These are phyloP conservation scores for Drosophila anceps DNA, from an alignment of 2,888 invertebrate genomes.

Conservation along the genomic window DNA sequence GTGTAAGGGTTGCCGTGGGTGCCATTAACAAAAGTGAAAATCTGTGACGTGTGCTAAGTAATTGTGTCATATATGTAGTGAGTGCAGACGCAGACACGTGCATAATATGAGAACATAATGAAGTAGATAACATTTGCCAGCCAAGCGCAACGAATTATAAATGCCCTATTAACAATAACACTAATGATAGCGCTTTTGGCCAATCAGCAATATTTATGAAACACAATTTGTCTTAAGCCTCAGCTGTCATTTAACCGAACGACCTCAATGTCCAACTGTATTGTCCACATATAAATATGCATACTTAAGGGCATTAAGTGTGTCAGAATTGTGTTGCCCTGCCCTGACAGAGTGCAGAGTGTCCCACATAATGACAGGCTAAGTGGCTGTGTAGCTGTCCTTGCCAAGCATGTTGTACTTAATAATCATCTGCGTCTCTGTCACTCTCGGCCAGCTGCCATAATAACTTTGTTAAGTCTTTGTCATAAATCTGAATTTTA, in stretches of 20 bases:
- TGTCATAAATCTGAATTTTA: conserved; percentile 75
- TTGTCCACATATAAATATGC: conserved; percentile 23
- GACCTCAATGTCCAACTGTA: neutral
- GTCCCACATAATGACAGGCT: conserved; percentile 32
- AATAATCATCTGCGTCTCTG: conserved; percentile 20
- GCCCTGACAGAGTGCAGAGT: conserved; percentile 2
- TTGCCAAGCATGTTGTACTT: conserved; percentile 15
- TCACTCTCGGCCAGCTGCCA: conserved; percentile 57
- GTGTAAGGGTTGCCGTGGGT: conserved; percentile 31
- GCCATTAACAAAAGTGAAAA: conserved; percentile 74
- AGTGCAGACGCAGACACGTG: conserved; percentile 46
- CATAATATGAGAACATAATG: conserved; percentile 59
- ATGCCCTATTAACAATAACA: conserved; percentile 28
- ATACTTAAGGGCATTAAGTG: neutral
- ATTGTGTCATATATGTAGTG: conserved; percentile 68
- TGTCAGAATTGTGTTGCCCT: conserved; percentile 29
- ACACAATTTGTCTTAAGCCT: neutral
- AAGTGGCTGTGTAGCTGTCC: conserved; percentile 32
- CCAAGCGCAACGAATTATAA: conserved; percentile 2
- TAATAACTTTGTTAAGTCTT: conserved; percentile 70
- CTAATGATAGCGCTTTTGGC: neutral
- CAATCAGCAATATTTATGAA: conserved; percentile 6
- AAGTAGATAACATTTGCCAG: neutral
- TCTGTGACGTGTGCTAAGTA: conserved; percentile 76
- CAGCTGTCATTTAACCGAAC: neutral